Conservation (phyloP, 2,888 invertebrate species). For the Patella pellucida region DNA sequence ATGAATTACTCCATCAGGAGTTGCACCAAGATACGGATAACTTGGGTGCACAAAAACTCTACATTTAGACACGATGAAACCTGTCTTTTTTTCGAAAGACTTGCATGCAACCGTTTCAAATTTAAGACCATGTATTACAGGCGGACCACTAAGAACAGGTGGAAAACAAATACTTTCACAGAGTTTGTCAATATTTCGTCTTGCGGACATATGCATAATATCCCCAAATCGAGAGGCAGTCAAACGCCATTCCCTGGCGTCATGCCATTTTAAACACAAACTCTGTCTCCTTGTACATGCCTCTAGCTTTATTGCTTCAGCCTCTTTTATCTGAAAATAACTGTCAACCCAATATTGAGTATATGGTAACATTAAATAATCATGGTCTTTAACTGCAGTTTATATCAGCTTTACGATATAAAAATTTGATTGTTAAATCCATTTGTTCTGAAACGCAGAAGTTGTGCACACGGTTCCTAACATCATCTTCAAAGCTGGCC, state of each 20-base stretch:
- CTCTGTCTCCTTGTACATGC: constrained; percentile 26
- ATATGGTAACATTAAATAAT: constrained; percentile 14
- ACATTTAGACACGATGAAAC: constrained; percentile 18
- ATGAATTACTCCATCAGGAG: constrained; percentile 36
- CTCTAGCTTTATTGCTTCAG: constrained; percentile 21
- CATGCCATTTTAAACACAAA: constrained; percentile 20
- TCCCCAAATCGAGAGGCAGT: constrained; percentile 42
- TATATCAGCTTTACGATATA: constrained; percentile 14
- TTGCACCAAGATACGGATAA: constrained; percentile 32
- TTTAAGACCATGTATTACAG: constrained; percentile 33
- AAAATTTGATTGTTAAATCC: constrained; percentile 14
- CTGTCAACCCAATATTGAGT: constrained; percentile 16
- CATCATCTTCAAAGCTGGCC: constrained; percentile 26
- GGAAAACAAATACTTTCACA: constrained; percentile 19
- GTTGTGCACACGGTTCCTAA: constrained; percentile 11
- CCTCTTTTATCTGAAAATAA: not conserved
- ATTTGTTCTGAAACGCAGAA: not conserved
- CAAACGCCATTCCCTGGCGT: constrained; percentile 28
- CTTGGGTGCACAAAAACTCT: constrained; percentile 29
- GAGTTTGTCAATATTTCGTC: constrained; percentile 27
- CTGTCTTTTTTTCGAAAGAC: constrained; percentile 22
- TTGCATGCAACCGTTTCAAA: constrained; percentile 31
- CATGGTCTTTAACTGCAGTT: constrained; percentile 19
- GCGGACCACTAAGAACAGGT: constrained; percentile 2
- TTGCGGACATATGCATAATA: constrained; percentile 23